Base-by-base conservation (phyloP, 1,140 invertebrate species). In the Scaptomyza montana region DNA sequence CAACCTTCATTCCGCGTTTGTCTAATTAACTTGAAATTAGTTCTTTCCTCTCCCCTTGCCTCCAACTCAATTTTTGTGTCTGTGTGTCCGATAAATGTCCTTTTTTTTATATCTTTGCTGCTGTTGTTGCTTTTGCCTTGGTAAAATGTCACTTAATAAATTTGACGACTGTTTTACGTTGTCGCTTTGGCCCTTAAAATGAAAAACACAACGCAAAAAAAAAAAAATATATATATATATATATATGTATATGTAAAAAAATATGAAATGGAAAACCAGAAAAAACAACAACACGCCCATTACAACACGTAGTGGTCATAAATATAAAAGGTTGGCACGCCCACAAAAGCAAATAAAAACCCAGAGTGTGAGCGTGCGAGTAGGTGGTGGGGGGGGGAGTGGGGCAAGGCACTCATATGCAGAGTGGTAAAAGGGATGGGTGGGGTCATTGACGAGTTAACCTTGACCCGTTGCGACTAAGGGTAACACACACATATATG, bases 131-230 rank as follows among this genome's bases (percentile, higher is more conserved):
- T 79, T 72, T 86, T 77, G 70, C 55, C 28, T 53, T 49, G 71
- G 64, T 72, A 87, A 84, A 87, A 87, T 87, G 84, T 87, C 82
- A 87, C 82, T 87, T 87, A 89, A 87, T 87, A 87, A 87, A 87
- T 87, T 87, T 87, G 87, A 87, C 84, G 84, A 89, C 84, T 89
- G 78, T 87, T 87, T 87, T 87, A 87, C 82, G 82, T 89, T 89
- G 82, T 89, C 84, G 84, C 76, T 86, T 78, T 85, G 81, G 65
- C 74, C 69, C 77, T 80, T 70, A 70, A 86, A 80, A 65, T 57
- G 50, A 45, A 54, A 67, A 62, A 55, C 28, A 49, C 61, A 62
- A 56, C 51, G 2, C 2, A 9, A 25, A 13, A 50, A 3, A 12
- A 36, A 33, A 59, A 60, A 39, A 36, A 43, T 55, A 53, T 25